phyloP scores from a whole-genome alignment of 2,797 vertebrate genomes.

The Rhyacichthys aspro region DNA sequence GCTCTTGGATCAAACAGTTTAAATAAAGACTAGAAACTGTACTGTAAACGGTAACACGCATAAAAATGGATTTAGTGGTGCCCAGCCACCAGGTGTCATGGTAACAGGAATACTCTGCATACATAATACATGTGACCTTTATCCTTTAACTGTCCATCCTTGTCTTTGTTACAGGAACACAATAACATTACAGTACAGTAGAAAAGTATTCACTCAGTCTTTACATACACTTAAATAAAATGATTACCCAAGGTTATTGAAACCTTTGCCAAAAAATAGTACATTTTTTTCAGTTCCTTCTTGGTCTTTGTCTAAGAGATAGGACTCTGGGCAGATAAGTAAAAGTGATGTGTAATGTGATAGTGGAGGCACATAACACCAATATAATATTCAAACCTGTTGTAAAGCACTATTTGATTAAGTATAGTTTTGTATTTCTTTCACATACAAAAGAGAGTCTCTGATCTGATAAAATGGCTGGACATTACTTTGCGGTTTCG shows the following conservation, averaged over 20 bases:
- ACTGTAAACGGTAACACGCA: too few relatives aligned
- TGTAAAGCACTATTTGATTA: conserved; percentile 7
- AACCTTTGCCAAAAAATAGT: too few relatives aligned
- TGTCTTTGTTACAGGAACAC: not conserved
- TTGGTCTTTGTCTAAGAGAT: conserved; percentile 13
- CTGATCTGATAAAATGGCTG: not conserved
- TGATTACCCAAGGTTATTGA: too few relatives aligned
- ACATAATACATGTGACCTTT: not conserved
- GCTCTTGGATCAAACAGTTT: too few relatives aligned
- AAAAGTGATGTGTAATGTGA: not conserved
- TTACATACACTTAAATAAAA: not conserved
- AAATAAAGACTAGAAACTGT: too few relatives aligned
- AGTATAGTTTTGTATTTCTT: conserved; percentile 12
- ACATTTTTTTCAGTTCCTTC: conserved; percentile 3
- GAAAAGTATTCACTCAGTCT: not conserved
- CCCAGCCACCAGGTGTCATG: not conserved
- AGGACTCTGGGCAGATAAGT: conserved; percentile 1
- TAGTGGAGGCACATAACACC: conserved; percentile 5
- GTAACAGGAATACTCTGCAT: not conserved
- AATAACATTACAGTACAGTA: not conserved
- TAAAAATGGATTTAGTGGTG: too few relatives aligned
- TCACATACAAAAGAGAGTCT: not conserved
- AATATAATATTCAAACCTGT: not conserved
- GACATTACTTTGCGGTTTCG: not conserved
- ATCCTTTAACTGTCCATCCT: not conserved